These are phyloP conservation scores for Paratrypauchen microcephalus DNA, from an alignment of 2,797 vertebrate genomes.

Conservation along the genomic window DNA sequence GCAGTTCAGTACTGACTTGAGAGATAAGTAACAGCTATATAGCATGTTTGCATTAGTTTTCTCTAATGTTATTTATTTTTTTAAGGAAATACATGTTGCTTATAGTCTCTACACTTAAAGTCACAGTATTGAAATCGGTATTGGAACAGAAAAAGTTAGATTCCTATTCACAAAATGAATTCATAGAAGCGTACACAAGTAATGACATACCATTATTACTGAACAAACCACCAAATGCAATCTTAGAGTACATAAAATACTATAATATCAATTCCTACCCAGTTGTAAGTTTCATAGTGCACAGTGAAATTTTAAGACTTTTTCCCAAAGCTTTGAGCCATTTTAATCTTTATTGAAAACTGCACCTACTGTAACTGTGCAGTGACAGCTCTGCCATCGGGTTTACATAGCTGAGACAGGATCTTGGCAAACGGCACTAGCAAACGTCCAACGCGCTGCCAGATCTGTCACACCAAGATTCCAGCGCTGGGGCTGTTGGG, in stretches of 20 bases:
- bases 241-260: neutral
- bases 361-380: slow-evolving; percentile 28
- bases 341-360: slow-evolving; percentile 14
- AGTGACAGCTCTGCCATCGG: slow-evolving; percentile 39
- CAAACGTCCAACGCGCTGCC: slow-evolving; percentile 50
- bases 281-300: neutral
- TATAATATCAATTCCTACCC: neutral
- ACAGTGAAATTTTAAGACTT: slow-evolving; percentile 15
- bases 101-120: too few species aligned
- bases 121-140: too few species aligned
- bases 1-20: too few species aligned
- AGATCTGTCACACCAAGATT: slow-evolving; percentile 49
- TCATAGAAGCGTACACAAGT: too few species aligned
- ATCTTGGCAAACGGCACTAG: slow-evolving; percentile 48
- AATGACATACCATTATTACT: too few species aligned
- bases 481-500: slow-evolving; percentile 40
- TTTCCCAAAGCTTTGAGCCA: neutral
- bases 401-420: slow-evolving; percentile 39
- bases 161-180: too few species aligned
- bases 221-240: too few species aligned
- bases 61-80: too few species aligned
- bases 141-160: too few species aligned
- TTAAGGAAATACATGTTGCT: too few species aligned
- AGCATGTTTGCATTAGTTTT: too few species aligned
- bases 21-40: too few species aligned